A percentile compares a stretch with the other conserved stretches of the same genome.
phyloP scores from a whole-genome alignment of 1,140 invertebrate genomes.

The Apis florea region DNA sequence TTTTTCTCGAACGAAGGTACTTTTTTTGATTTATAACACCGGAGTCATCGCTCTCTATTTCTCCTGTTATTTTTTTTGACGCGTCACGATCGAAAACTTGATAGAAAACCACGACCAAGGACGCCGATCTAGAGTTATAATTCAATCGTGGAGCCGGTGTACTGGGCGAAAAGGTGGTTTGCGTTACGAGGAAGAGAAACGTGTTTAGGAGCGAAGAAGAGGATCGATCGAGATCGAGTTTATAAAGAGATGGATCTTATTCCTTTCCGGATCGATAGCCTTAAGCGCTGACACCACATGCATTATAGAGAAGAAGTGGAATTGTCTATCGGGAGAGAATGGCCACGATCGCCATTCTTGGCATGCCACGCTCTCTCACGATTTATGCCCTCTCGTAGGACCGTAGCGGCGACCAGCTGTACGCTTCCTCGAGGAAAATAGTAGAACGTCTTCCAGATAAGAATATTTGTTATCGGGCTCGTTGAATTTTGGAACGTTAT shows the following conservation, averaged over 20 bases:
- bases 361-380: conserved; percentile 45
- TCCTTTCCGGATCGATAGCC: conserved; percentile 42
- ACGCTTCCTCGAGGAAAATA: conserved; percentile 46
- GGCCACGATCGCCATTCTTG: conserved; percentile 50
- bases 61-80: conserved; percentile 42
- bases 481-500: neutral
- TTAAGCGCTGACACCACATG: conserved; percentile 46
- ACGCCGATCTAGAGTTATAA: conserved; percentile 51
- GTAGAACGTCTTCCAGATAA: conserved; percentile 21
- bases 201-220: too few species aligned
- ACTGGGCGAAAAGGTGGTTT: conserved; percentile 1
- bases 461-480: conserved; percentile 13
- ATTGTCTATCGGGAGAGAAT: conserved; percentile 55
- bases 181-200: conserved; percentile 2
- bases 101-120: conserved; percentile 21
- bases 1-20: too few species aligned
- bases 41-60: neutral
- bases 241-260: conserved; percentile 28
- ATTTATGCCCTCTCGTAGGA: conserved; percentile 58
- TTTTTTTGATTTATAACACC: conserved; percentile 12
- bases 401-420: conserved; percentile 16
- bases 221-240: conserved; percentile 38
- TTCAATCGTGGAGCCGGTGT: conserved; percentile 38
- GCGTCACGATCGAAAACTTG: conserved; percentile 49
- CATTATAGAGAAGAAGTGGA: conserved; percentile 45